Conservation (phyloP, 1,140 invertebrate species). For the Drosophila azteca region DNA sequence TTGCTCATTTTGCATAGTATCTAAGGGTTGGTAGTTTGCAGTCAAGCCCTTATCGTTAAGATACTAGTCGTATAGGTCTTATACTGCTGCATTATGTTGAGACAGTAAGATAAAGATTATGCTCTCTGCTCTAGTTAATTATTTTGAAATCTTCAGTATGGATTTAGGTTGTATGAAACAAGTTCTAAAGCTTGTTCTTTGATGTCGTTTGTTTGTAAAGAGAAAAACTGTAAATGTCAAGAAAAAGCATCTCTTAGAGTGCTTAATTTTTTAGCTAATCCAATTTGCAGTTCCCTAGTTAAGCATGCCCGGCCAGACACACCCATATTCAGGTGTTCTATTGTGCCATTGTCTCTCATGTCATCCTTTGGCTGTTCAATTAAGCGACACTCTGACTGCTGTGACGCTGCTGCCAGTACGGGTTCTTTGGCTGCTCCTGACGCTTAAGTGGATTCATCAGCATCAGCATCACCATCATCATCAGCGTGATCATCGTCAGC, state of each 20-base stretch:
- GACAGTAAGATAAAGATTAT: too few species aligned
- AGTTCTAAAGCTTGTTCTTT: too few species aligned
- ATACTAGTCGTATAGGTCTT: too few species aligned
- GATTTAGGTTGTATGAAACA: too few species aligned
- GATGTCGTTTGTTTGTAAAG: too few species aligned
- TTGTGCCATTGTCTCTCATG: conserved; percentile 32
- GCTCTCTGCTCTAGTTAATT: too few species aligned
- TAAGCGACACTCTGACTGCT: conserved; percentile 53
- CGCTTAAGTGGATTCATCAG: conserved; percentile 77
- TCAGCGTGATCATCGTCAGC: conserved; percentile 39
- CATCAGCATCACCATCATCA: conserved; percentile 29
- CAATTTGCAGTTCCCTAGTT: conserved; percentile 24
- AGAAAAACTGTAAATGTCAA: too few species aligned
- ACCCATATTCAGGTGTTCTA: conserved; percentile 7
- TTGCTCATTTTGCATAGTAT: too few species aligned
- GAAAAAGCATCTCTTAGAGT: neutral
- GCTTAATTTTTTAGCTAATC: conserved; percentile 6
- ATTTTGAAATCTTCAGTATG: too few species aligned
- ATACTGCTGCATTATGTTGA: too few species aligned
- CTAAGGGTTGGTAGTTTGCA: too few species aligned
- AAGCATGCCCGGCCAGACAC: neutral
- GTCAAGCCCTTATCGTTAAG: too few species aligned
- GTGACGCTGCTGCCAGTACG: conserved; percentile 7
- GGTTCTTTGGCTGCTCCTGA: conserved; percentile 9
- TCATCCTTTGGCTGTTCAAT: conserved; percentile 69